Conservation (phyloP, 2,113 vertebrate species). For the Mohoua ochrocephala region DNA sequence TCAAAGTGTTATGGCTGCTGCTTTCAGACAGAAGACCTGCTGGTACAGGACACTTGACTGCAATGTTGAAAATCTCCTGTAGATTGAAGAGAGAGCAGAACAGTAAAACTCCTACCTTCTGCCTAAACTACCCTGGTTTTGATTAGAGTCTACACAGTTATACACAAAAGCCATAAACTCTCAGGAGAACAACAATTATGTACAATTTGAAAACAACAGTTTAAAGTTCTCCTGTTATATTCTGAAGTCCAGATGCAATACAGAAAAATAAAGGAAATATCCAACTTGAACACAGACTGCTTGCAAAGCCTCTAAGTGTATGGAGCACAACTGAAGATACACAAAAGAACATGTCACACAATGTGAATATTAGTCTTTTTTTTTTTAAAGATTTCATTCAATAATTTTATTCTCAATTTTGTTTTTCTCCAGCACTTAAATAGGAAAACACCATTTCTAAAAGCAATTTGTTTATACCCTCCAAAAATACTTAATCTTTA, state of each 20-base stretch:
- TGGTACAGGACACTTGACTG: background rate
- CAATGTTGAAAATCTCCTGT: background rate
- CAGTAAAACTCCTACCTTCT: background rate
- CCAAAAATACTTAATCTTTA: background rate
- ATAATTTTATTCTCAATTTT: background rate
- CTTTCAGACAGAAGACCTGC: background rate
- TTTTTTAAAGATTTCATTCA: background rate
- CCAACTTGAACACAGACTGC: background rate
- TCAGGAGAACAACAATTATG: background rate
- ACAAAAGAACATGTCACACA: background rate
- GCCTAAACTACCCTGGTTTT: background rate
- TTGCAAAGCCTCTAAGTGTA: background rate
- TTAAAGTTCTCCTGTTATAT: background rate
- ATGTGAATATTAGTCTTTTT: background rate
- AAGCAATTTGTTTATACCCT: background rate
- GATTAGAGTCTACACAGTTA: background rate
- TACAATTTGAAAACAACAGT: background rate
- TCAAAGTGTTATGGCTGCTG: background rate
- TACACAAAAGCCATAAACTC: background rate
- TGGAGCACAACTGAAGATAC: background rate
- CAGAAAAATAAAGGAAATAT: background rate
- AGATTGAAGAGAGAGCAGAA: background rate
- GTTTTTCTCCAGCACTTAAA: background rate
- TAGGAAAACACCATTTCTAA: background rate
- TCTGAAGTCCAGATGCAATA: background rate